Percentiles rank a stretch among this genome's conserved stretches.
These are phyloP conservation scores for Hemibagrus wyckioides DNA, from an alignment of 2,113 vertebrate species.

Conservation along the genomic window DNA sequence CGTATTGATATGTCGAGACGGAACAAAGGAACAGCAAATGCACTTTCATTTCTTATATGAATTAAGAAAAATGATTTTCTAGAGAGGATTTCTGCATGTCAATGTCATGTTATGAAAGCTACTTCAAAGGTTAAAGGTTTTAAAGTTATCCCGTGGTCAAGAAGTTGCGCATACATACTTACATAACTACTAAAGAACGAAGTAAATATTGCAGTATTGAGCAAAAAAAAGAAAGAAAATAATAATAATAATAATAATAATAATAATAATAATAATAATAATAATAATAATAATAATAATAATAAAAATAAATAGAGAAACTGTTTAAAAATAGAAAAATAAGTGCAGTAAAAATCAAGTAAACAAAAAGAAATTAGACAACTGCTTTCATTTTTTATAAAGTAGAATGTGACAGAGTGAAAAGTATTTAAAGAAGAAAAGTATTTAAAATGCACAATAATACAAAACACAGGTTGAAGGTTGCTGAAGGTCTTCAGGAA, in stretches of 20 bases:
- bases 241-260: no score
- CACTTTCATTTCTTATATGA: background rate
- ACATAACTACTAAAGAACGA: background rate
- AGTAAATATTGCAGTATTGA: background rate
- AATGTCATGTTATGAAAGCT: background rate
- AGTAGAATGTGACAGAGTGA: background rate
- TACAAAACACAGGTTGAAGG: background rate
- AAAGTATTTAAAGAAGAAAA: background rate
- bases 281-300: no score
- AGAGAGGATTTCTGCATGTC: background rate
- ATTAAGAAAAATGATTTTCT: background rate
- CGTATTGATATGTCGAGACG: conserved; percentile 21
- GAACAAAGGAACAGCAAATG: conserved; percentile 9
- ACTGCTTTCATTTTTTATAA: background rate
- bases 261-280: no score
- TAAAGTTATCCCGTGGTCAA: background rate
- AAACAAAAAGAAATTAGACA: conserved; percentile 4
- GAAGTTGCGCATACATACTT: background rate
- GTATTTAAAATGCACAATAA: background rate
- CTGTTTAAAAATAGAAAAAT: no score
- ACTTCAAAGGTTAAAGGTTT: background rate
- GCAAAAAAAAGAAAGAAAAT: no score
- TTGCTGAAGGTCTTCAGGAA: background rate
- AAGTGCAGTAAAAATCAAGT: no score
- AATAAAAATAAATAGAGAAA: no score